Evolutionary conservation across 2,797 vertebrate species (phyloP), one percentile per base, ranked within the genome.

Genomic region (Cossypha heuglini): DNA sequence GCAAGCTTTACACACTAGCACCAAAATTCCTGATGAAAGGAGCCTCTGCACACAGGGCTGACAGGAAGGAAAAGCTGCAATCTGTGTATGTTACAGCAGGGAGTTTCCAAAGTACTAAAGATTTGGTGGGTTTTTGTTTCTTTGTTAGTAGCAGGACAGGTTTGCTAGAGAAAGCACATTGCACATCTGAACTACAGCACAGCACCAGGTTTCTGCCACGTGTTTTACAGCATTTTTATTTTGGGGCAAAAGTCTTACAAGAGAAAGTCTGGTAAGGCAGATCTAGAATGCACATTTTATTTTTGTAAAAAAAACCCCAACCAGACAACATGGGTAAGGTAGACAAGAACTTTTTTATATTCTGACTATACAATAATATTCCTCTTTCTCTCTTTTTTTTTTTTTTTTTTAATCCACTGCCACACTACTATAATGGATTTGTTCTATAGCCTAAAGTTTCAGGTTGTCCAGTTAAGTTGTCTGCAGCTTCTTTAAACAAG

Each of bases 241-340:
- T 16, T 6, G 71, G 96, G 92, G 62, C 29, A 52, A 38, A 40
- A 69, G 31, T 81, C 76, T 84, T 84, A 93, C 88, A 95, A 38
- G 92, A 88, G 57, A 67, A 87, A 68, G 54, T 54, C 63, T 13
- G 88, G 81, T 91, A 94, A 96, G 96, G 94, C 94, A 90, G 90
- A 90, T 86, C 95, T 88, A 97, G 96, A 97, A 98, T 97, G 96
- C 96, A 97, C 92, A 43, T 97, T 98, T 98, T 98, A 98, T 98
- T 98, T 95, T 96, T 97, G 96, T 98, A 98, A 98, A 98, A 98
- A 97, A 93, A 93, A 67, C 78, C 25, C 96, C 97, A 59, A 97
- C 87, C 96, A 98, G 98, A 97, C 97, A 98, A 90, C 88, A 95
- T 29, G 78, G 90, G 84, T 90, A 96, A 84, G 63, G 93, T 72